These are phyloP conservation scores for Sclerurus mexicanus DNA, from an alignment of 2,113 vertebrate species.

Conservation along the genomic window DNA sequence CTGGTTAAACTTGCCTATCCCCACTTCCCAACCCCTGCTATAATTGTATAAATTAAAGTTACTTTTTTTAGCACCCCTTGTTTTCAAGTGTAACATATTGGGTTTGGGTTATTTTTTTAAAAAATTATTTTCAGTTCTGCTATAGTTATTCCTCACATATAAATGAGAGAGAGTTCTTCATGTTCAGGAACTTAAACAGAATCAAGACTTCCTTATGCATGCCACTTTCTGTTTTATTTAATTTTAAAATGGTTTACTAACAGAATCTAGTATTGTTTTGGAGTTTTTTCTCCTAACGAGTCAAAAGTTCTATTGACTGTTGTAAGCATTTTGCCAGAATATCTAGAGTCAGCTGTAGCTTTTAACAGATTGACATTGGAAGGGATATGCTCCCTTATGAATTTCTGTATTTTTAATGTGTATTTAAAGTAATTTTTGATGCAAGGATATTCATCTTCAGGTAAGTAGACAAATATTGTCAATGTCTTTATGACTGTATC, in stretches of 20 bases:
- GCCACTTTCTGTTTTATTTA: neutral
- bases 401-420: neutral
- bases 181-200: neutral
- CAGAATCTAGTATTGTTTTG: neutral
- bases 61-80: neutral
- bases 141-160: neutral
- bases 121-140: neutral
- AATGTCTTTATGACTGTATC: neutral
- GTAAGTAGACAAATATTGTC: neutral
- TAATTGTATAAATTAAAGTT: neutral
- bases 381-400: neutral
- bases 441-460: neutral
- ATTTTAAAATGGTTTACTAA: neutral
- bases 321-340: neutral
- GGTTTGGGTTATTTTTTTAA: neutral
- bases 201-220: neutral
- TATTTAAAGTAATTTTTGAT: neutral
- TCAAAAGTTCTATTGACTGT: neutral
- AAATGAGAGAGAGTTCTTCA: neutral
- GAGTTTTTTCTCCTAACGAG: neutral
- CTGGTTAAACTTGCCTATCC: neutral
- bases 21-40: neutral
- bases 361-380: neutral
- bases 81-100: neutral
- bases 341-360: neutral